Conservation (phyloP, 2,113 vertebrate species). For the Oceanites oceanicus region DNA sequence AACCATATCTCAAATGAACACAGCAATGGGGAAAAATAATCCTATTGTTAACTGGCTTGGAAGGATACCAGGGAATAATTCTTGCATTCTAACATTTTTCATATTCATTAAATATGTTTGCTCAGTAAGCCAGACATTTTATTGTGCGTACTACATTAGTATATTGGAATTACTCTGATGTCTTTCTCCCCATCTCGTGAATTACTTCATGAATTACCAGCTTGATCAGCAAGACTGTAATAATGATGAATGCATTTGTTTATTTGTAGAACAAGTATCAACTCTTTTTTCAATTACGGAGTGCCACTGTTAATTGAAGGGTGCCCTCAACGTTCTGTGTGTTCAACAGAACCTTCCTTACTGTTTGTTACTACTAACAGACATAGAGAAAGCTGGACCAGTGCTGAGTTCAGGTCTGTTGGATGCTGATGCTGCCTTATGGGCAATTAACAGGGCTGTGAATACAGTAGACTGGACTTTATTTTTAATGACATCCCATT, state of each 20-base stretch:
- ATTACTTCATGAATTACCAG: not conserved
- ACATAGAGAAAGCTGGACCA: not conserved
- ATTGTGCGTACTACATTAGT: not conserved
- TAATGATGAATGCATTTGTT: not conserved
- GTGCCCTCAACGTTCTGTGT: not conserved
- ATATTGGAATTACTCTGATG: not conserved
- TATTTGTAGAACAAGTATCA: not conserved
- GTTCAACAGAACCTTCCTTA: not conserved
- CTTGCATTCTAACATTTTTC: not conserved
- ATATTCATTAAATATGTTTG: not conserved
- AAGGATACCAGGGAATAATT: not conserved
- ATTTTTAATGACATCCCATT: not conserved
- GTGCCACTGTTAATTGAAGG: not conserved
- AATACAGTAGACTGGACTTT: not conserved
- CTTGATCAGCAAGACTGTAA: not conserved
- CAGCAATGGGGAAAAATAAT: slow-evolving; percentile 15
- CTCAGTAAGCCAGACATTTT: not conserved
- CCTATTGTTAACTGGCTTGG: not conserved
- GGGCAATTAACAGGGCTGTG: not conserved
- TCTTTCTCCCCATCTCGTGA: not conserved
- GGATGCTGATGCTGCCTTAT: not conserved
- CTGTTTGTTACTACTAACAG: not conserved
- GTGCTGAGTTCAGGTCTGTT: not conserved
- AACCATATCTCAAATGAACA: not conserved
- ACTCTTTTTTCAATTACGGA: not conserved